Evolutionary conservation across 2,113 vertebrate species (phyloP), one percentile per base, ranked within the genome.

Genomic region (Aviceda subcristata): DNA sequence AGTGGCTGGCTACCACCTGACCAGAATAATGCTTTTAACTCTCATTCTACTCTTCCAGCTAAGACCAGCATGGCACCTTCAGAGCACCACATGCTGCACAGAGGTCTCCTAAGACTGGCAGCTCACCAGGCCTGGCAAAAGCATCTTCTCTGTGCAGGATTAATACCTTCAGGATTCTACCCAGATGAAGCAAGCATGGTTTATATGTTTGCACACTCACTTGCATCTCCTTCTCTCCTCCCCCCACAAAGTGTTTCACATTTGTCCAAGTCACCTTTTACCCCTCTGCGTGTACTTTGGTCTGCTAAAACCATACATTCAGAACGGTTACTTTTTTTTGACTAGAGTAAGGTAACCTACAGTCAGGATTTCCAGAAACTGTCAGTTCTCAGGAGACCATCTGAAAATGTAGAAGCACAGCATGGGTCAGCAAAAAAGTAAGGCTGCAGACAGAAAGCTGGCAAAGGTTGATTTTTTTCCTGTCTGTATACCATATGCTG

Each of bases 391-490:
- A 48, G 71, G 74, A 93, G 94, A 92, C 67, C 91, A 82, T 62
- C 88, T 89, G 93, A 94, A 94, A 95, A 93, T 0, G 4, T 4
- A 91, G 73, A 69, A 86, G 90, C 76, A 73, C 94, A 95, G 93
- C 86, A 46, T 36, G 73, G 86, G 82, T 92, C 89, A 96, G 84
- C 81, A 91, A 64, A 96, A 92, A 74, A 89, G 74, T 67, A 68
- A 63, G 27, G 69, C 69, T 85, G 80, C 63, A 86, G 87, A 86
- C 91, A 92, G 91, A 97, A 96, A 96, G 55, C 78, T 97, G 94
- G 93, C 94, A 95, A 57, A 90, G 85, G 67, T 43, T 78, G 62
- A 63, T 45, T 66, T 69, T 81, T 75, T 82, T 32, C 46, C 67
- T 64, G 74, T 71, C 88, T 96, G 83, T 68, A 12, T 24, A 86